Conservation (phyloP, 1,140 invertebrate genomes). For the Periplaneta americana region DNA sequence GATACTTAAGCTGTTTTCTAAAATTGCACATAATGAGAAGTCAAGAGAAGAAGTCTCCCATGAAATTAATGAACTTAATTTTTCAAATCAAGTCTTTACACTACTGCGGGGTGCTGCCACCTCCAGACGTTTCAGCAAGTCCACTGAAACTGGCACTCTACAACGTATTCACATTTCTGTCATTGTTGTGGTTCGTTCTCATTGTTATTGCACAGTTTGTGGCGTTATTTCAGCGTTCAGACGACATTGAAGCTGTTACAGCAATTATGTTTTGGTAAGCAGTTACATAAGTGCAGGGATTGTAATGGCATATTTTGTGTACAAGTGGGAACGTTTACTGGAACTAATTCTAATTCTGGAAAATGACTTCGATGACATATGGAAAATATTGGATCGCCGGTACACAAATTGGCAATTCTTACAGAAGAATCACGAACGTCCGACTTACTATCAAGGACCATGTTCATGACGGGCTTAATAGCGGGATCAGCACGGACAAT, state of each 20-base stretch:
- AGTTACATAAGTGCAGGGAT: neutral
- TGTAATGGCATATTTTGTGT: neutral
- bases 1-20: too few species aligned
- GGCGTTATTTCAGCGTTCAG: neutral
- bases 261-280: neutral
- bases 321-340: neutral
- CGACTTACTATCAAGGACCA: neutral
- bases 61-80: too few species aligned
- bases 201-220: neutral
- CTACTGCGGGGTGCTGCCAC: neutral
- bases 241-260: neutral
- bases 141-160: neutral
- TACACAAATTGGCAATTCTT: neutral
- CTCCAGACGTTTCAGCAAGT: neutral
- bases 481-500: neutral
- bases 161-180: neutral
- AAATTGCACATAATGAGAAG: too few species aligned
- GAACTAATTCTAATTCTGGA: neutral
- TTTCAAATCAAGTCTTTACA: neutral
- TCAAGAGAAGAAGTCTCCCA: too few species aligned
- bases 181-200: neutral
- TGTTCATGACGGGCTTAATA: neutral
- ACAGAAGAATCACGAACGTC: neutral
- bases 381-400: neutral
- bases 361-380: neutral